A percentile compares a stretch with the other conserved stretches of the same genome.
These are phyloP conservation scores for Cataglyphis hispanica DNA, from an alignment of 1,140 invertebrate genomes.

Conservation along the genomic window DNA sequence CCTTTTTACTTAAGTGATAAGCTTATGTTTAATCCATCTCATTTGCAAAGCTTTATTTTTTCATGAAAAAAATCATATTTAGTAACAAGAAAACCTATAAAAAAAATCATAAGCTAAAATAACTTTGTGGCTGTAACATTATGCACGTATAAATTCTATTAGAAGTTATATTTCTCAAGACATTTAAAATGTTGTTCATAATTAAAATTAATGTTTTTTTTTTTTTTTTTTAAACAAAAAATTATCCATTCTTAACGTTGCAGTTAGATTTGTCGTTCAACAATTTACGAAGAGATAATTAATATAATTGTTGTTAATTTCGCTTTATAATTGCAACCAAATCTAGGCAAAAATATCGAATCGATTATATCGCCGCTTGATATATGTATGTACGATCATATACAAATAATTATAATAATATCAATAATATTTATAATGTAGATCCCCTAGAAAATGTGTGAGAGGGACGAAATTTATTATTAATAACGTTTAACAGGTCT, in stretches of 20 bases:
- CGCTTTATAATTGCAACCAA: constrained; percentile 20
- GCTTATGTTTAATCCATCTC: constrained; percentile 62
- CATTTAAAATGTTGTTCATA: constrained; percentile 36
- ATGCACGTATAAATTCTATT: constrained; percentile 53
- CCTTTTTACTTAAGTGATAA: constrained; percentile 67
- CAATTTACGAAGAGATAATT: constrained; percentile 32
- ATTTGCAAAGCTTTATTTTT: constrained; percentile 60
- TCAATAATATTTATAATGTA: constrained; percentile 21
- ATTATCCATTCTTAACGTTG: constrained; percentile 36
- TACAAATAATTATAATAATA: constrained; percentile 49
- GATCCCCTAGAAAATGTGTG: neutral
- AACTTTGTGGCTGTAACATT: constrained; percentile 68
- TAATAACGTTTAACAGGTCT: constrained; percentile 64
- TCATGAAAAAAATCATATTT: constrained; percentile 68
- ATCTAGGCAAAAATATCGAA: constrained; percentile 8
- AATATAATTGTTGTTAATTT: constrained; percentile 11
- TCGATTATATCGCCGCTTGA: neutral
- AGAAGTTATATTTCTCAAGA: constrained; percentile 15
- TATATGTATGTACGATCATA: constrained; percentile 24
- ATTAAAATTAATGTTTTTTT: constrained; percentile 51
- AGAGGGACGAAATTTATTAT: constrained; percentile 34
- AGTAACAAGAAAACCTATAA: constrained; percentile 65
- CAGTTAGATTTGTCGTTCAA: constrained; percentile 36
- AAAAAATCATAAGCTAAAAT: constrained; percentile 67
- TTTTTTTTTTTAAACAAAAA: too few relatives aligned